phyloP scores from a whole-genome alignment of 2,888 invertebrate genomes.

The Schrankia costaestrigalis region DNA sequence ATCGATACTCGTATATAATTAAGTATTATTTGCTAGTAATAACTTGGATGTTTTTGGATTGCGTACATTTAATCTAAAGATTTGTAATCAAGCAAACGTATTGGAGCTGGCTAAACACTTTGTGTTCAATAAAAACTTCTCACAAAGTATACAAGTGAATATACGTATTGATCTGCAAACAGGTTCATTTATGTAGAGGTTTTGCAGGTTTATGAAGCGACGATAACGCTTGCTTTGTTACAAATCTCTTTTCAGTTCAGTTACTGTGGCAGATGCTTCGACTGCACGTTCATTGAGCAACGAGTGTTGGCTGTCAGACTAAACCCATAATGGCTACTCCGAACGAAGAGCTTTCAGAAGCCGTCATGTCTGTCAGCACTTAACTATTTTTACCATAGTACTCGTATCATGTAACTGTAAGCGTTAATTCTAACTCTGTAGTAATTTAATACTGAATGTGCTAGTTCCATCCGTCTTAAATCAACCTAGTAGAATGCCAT shows the following conservation, averaged over 20 bases:
- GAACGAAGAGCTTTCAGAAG: no score
- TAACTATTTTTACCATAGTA: constrained; percentile 51
- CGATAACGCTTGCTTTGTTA: constrained; percentile 12
- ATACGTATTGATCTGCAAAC: constrained; percentile 2
- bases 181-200: constrained; percentile 11
- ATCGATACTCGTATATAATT: constrained; percentile 49
- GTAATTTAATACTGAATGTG: constrained; percentile 66
- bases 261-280: constrained; percentile 26
- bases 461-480: constrained; percentile 66
- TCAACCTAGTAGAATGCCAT: constrained; percentile 50
- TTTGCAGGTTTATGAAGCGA: neutral
- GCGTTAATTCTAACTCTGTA: constrained; percentile 64
- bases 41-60: constrained; percentile 33
- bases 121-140: constrained; percentile 6
- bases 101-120: neutral
- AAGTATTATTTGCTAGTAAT: constrained; percentile 54
- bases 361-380: constrained; percentile 32
- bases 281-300: constrained; percentile 33
- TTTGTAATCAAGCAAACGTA: constrained; percentile 21
- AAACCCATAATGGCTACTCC: constrained; percentile 15
- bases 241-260: constrained; percentile 17
- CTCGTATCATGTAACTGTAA: constrained; percentile 53
- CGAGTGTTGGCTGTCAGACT: constrained; percentile 34
- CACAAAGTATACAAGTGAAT: constrained; percentile 3
- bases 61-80: constrained; percentile 24